Percentiles rank a stretch among this genome's conserved stretches.
phyloP scores from a whole-genome alignment of 2,888 invertebrate genomes.

The Pterostichus madidus region DNA sequence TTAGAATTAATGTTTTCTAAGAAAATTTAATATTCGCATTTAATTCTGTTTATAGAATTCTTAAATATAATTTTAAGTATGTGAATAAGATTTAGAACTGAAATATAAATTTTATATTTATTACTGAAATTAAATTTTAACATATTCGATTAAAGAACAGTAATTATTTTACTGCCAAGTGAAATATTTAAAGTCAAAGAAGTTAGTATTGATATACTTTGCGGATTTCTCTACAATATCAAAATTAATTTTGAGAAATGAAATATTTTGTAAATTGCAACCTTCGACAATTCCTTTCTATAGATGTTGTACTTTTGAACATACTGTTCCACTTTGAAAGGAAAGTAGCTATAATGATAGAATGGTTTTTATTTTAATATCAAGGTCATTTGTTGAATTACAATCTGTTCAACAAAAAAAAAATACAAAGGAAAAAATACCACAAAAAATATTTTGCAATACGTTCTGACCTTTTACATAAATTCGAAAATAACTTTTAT shows the following conservation, averaged over 20 bases:
- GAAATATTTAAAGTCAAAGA: constrained; percentile 2
- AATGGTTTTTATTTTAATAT: constrained; percentile 65
- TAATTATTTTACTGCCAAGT: constrained; percentile 22
- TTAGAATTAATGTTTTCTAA: constrained; percentile 11
- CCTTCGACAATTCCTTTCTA: constrained; percentile 64
- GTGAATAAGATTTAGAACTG: neutral
- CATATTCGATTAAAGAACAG: constrained; percentile 11
- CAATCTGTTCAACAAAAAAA: constrained; percentile 57
- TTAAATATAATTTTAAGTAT: constrained; percentile 17
- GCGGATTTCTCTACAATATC: constrained; percentile 16
- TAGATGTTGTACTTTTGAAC: constrained; percentile 50
- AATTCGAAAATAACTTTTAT: constrained; percentile 3
- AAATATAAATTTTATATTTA: constrained; percentile 34
- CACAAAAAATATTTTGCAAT: constrained; percentile 52
- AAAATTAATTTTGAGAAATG: constrained; percentile 44
- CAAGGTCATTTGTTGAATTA: constrained; percentile 62
- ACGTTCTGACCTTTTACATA: constrained; percentile 36
- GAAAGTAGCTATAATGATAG: constrained; percentile 62
- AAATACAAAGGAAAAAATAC: constrained; percentile 37
- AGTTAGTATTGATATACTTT: constrained; percentile 15
- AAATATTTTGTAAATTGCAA: constrained; percentile 51
- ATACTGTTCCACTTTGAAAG: constrained; percentile 59
- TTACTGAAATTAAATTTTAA: constrained; percentile 16
- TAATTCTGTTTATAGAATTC: neutral
- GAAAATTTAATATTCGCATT: neutral